phyloP scores from a whole-genome alignment of 2,888 invertebrate species.

The Tenodera sinensis region DNA sequence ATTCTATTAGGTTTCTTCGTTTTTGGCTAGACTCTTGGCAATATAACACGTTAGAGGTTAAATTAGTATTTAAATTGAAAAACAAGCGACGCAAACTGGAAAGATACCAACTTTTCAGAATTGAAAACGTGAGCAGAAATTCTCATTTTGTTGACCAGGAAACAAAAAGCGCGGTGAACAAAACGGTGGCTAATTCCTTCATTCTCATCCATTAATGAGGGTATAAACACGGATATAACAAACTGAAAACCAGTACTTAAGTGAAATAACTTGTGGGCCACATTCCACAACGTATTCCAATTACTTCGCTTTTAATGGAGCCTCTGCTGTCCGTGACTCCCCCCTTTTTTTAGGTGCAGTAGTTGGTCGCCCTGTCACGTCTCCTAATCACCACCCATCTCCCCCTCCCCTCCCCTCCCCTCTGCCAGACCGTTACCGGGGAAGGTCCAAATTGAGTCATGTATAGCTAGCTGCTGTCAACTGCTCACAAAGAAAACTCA shows the following conservation, averaged over 20 bases:
- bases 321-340: neutral
- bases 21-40: neutral
- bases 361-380: neutral
- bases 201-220: neutral
- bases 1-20: too few relatives aligned
- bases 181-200: neutral
- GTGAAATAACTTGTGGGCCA: neutral
- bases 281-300: neutral
- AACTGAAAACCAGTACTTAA: neutral
- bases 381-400: neutral
- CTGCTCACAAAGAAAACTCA: neutral
- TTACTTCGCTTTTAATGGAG: neutral
- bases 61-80: neutral
- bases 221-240: neutral
- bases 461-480: neutral
- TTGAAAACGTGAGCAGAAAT: neutral
- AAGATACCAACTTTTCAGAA: neutral
- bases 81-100: neutral
- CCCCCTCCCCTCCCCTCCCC: neutral
- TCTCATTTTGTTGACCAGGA: neutral
- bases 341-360: neutral
- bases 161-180: neutral
- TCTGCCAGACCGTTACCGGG: too few relatives aligned
- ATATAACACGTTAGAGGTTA: neutral
- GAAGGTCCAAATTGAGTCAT: neutral